A percentile compares a stretch with the other conserved stretches of the same genome.
Evolutionary conservation across 2,113 vertebrate species (phyloP).

Genomic region (Plestiodon gilberti): DNA sequence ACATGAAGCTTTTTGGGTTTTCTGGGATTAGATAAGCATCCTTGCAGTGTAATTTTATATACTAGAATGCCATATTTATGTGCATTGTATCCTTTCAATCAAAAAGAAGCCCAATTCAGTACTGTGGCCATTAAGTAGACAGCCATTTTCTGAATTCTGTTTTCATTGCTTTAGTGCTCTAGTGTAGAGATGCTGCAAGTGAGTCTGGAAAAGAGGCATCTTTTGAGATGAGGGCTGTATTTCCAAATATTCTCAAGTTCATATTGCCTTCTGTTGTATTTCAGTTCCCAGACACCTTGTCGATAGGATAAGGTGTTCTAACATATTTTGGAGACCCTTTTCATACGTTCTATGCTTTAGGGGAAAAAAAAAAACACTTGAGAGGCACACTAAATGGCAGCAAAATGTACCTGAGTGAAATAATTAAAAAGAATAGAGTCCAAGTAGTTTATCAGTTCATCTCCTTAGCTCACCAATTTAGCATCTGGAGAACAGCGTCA

Average conservation of each 20-base stretch:
- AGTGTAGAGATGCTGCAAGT: not conserved
- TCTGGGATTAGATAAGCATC: not conserved
- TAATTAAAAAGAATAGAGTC: constrained; percentile 4
- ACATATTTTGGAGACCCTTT: not conserved
- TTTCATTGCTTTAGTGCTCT: not conserved
- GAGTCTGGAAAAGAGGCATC: not conserved
- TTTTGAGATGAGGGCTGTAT: not conserved
- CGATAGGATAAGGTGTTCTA: not conserved
- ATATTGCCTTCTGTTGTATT: not conserved
- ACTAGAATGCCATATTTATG: not conserved
- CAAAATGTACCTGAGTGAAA: constrained; percentile 17
- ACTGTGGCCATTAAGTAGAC: not conserved
- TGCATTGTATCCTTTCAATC: not conserved
- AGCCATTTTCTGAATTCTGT: not conserved
- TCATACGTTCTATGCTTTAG: not conserved
- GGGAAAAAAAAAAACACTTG: not conserved
- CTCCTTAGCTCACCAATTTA: constrained; percentile 9
- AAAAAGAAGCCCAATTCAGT: not conserved
- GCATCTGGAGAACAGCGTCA: constrained; percentile 8
- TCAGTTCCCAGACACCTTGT: not conserved
- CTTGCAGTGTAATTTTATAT: not conserved
- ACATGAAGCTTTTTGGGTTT: not conserved
- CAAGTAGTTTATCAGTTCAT: constrained; percentile 14
- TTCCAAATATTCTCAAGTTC: not conserved
- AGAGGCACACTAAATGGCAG: accelerated